phyloP scores from a whole-genome alignment of 2,888 invertebrate genomes.

The Sceliomorpha sp. region DNA sequence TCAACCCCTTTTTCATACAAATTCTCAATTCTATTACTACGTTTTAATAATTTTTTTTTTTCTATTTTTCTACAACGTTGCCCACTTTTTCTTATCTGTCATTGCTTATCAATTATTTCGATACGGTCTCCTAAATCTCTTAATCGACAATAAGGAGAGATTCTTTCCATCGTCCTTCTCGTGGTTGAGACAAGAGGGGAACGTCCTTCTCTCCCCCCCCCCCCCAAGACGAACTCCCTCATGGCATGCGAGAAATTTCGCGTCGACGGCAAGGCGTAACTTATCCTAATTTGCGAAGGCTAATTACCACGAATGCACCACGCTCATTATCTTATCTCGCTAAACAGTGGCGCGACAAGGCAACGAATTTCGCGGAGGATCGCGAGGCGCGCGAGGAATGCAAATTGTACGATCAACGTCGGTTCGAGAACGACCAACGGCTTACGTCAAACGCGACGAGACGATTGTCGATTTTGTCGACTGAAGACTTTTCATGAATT shows the following conservation, averaged over 20 bases:
- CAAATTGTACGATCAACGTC: slow-evolving; percentile 26
- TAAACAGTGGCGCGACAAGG: slow-evolving; percentile 29
- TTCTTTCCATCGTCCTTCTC: slow-evolving; percentile 24
- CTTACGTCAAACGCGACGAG: slow-evolving; percentile 11
- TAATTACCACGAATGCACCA: slow-evolving; percentile 47
- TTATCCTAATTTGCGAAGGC: slow-evolving; percentile 51
- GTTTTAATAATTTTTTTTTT: too few species aligned
- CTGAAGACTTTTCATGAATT: too few species aligned
- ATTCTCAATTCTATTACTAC: too few species aligned
- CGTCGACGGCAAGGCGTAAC: slow-evolving; percentile 20
- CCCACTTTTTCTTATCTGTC: too few species aligned
- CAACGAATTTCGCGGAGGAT: slow-evolving; percentile 37
- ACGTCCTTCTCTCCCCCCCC: too few species aligned
- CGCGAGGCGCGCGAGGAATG: slow-evolving; percentile 36
- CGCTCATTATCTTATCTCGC: slow-evolving; percentile 50
- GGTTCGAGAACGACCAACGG: slow-evolving; percentile 20
- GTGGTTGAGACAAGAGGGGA: slow-evolving; percentile 1
- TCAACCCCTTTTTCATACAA: too few species aligned
- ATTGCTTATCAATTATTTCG: too few species aligned
- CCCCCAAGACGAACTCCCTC: slow-evolving; percentile 11
- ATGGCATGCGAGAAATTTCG: slow-evolving; percentile 47
- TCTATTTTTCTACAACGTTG: too few species aligned
- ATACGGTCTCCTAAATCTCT: too few species aligned
- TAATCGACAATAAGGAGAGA: slow-evolving; percentile 38
- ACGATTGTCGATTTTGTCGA: slow-evolving; percentile 7